phyloP scores from a whole-genome alignment of 2,113 vertebrate species.

The Ochotona curzoniae region DNA sequence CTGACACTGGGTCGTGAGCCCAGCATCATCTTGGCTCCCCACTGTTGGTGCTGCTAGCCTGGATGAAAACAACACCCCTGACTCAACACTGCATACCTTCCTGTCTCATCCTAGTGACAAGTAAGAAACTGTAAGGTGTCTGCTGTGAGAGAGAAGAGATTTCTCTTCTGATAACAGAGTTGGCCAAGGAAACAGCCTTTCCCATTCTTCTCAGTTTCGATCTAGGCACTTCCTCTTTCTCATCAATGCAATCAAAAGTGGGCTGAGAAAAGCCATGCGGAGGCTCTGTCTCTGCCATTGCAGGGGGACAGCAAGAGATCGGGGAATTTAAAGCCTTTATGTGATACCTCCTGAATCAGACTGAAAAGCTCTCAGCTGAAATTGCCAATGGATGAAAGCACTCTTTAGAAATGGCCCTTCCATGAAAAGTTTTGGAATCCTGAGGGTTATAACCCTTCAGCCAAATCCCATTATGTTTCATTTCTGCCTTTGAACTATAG shows the following conservation, averaged over 20 bases:
- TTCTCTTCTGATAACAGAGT: background rate
- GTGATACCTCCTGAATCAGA: slow-evolving; percentile 49
- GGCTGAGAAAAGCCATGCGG: slow-evolving; percentile 16
- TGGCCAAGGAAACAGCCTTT: slow-evolving; percentile 8
- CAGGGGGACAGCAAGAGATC: slow-evolving; percentile 36
- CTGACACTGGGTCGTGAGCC: background rate
- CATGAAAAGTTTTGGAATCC: slow-evolving; percentile 79
- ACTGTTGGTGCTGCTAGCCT: no score
- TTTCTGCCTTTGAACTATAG: slow-evolving; percentile 72
- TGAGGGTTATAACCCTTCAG: slow-evolving; percentile 74
- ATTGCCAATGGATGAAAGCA: slow-evolving; percentile 74
- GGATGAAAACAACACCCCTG: background rate
- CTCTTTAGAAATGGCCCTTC: slow-evolving; percentile 68
- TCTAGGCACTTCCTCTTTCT: slow-evolving; percentile 37
- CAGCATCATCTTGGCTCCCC: background rate
- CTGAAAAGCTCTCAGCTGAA: slow-evolving; percentile 72
- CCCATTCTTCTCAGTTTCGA: background rate
- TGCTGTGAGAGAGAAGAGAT: background rate
- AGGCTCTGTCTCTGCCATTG: slow-evolving; percentile 44
- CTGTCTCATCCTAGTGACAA: background rate
- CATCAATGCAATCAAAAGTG: slow-evolving; percentile 31
- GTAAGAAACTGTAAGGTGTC: background rate
- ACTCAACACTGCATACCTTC: background rate
- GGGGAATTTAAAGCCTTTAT: slow-evolving; percentile 65
- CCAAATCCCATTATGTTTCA: slow-evolving; percentile 73